Conservation (phyloP, 1,140 invertebrate genomes). For the Metopolophium dirhodum region DNA sequence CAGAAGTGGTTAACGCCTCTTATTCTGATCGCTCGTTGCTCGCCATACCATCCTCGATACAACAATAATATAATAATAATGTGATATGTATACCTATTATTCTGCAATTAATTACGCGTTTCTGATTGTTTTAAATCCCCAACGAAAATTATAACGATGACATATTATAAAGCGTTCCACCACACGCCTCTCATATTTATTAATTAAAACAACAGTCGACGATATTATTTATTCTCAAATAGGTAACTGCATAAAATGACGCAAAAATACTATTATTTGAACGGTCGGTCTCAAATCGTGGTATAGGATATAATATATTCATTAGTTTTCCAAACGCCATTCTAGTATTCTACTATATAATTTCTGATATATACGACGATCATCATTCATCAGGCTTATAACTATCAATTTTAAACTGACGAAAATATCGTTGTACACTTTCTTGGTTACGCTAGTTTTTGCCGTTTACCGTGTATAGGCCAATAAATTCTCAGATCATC, state of each 20-base stretch:
- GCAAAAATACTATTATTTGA: background rate
- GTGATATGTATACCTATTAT: background rate
- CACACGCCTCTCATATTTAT: background rate
- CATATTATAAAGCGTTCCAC: background rate
- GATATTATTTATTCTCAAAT: background rate
- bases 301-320: background rate
- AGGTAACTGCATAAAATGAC: background rate
- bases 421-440: background rate
- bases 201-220: background rate
- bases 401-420: background rate
- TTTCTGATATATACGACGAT: background rate
- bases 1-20: background rate
- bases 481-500: background rate
- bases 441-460: background rate
- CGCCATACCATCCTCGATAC: background rate
- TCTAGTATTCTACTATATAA: background rate
- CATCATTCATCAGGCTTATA: background rate
- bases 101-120: background rate
- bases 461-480: background rate
- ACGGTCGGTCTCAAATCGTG: background rate
- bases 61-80: slow-evolving; percentile 11
- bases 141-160: background rate
- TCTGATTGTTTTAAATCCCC: background rate
- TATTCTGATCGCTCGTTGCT: background rate
- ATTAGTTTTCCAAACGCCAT: background rate